Conservation (phyloP, 2,888 invertebrate species). For the Steromphala cineraria region DNA sequence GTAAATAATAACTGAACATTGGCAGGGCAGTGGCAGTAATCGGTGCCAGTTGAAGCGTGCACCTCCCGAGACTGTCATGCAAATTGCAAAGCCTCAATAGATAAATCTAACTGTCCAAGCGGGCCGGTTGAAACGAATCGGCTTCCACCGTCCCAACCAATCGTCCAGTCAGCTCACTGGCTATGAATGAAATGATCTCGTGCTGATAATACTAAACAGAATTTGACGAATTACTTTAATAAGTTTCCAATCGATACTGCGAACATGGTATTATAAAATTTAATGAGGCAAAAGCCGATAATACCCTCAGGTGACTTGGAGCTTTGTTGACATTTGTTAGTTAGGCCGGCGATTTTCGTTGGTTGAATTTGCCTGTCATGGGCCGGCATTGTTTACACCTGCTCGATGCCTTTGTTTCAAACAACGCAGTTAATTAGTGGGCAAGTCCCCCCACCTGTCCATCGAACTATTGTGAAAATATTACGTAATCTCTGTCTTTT, state of each 20-base stretch:
- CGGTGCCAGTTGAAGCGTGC: conserved; percentile 10
- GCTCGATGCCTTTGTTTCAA: neutral
- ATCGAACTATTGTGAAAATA: neutral
- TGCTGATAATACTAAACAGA: conserved; percentile 12
- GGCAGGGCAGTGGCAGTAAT: neutral
- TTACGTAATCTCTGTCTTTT: conserved; percentile 18
- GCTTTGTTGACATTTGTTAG: conserved; percentile 21
- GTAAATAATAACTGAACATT: conserved; percentile 19
- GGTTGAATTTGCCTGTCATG: neutral
- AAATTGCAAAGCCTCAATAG: conserved; percentile 11
- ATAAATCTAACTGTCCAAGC: conserved; percentile 19
- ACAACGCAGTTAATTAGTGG: conserved; percentile 10
- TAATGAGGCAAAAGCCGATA: conserved; percentile 21
- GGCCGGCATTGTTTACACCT: conserved; percentile 15
- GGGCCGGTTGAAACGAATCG: conserved; percentile 12
- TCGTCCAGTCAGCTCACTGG: neutral
- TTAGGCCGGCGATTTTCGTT: neutral
- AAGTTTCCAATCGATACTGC: conserved; percentile 16
- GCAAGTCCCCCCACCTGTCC: conserved; percentile 18
- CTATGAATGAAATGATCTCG: conserved; percentile 21
- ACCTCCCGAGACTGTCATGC: conserved; percentile 1
- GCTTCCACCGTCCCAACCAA: conserved; percentile 10
- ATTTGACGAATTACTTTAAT: conserved; percentile 20
- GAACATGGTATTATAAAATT: conserved; percentile 17
- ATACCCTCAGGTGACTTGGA: conserved; percentile 18